Evolutionary conservation across 2,113 vertebrate species (phyloP), one percentile per base, ranked within the genome.

Genomic region (Lampris megalopsis): DNA sequence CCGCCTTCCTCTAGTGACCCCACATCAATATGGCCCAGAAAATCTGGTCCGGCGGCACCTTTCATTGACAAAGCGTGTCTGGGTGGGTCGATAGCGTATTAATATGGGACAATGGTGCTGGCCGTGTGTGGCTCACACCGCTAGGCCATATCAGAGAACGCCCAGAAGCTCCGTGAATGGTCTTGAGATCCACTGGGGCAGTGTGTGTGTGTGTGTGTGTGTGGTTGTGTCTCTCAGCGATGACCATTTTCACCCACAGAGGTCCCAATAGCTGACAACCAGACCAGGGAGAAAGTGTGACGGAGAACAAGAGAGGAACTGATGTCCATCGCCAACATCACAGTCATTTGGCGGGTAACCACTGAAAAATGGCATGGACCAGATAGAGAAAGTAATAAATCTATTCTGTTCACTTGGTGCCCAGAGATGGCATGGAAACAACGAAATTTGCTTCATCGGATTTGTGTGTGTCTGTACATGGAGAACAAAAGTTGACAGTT

Each of bases 41-140:
- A 92, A 85, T 82, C 86, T 85, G 84, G 82, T 82, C 83, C 82
- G 86, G 81, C 77, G 83, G 90, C 90, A 83, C 89, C 88, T 89
- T 84, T 83, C 88, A 88, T 89, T 91, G 91, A 94, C 90, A 92
- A 92, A 93, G 89, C 87, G 69, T 87, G 91, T 93, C 91, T 91
- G 81, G 81, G 81, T 63, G 89, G 92, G 87, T 94, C 94, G 91
- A 92, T 94, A 93, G 93, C 83, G 89, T 92, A 91, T 93, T 93
- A 94, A 93, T 92, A 92, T 88, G 84, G 87, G 90, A 94, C 91
- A 93, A 92, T 90, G 77, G 89, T 82, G 84, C 81, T 81, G 68
- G 85, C 84, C 80, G 86, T 73, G 66, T 81, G 87, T 85, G 78
- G 82, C 87, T 85, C 79, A 84, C 87, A 84, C 87, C 91, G 83